phyloP scores from a whole-genome alignment of 2,113 vertebrate species.

The Notarius lentiginosus region DNA sequence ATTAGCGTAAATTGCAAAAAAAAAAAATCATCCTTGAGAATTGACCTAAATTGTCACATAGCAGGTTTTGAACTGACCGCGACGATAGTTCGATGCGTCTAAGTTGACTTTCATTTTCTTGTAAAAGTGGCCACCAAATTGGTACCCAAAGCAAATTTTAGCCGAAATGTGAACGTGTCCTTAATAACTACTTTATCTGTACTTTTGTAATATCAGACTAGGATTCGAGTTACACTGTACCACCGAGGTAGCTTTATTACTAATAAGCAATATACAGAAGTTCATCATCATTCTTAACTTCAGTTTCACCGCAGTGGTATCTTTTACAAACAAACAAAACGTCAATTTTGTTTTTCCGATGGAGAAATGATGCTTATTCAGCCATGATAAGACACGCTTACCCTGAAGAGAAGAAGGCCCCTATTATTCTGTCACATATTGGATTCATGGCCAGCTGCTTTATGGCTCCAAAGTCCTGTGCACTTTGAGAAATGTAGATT shows the following conservation, averaged over 20 bases:
- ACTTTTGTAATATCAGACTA: neutral
- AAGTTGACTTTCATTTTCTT: too few species aligned
- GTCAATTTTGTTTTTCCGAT: too few species aligned
- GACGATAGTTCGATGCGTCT: too few species aligned
- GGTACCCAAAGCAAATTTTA: too few species aligned
- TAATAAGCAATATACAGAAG: neutral
- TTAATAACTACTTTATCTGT: neutral
- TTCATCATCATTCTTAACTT: neutral
- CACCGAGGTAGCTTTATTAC: neutral
- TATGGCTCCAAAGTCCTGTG: slow-evolving; percentile 69
- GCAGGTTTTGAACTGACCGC: too few species aligned
- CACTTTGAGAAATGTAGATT: slow-evolving; percentile 57
- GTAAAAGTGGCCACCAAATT: too few species aligned
- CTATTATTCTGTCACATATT: slow-evolving; percentile 76
- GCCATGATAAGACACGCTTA: slow-evolving; percentile 46
- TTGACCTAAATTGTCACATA: too few species aligned
- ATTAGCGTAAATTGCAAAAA: too few species aligned
- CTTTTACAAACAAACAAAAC: neutral
- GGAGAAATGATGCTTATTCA: neutral
- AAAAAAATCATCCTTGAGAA: too few species aligned
- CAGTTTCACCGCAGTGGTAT: neutral
- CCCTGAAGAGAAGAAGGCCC: slow-evolving; percentile 75
- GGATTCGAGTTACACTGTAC: neutral
- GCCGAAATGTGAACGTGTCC: neutral
- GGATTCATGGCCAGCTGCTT: slow-evolving; percentile 74